Evolutionary conservation across 1,140 invertebrate species (phyloP), one percentile per base, ranked within the genome.

Genomic region (Hypsibius dujardini): DNA sequence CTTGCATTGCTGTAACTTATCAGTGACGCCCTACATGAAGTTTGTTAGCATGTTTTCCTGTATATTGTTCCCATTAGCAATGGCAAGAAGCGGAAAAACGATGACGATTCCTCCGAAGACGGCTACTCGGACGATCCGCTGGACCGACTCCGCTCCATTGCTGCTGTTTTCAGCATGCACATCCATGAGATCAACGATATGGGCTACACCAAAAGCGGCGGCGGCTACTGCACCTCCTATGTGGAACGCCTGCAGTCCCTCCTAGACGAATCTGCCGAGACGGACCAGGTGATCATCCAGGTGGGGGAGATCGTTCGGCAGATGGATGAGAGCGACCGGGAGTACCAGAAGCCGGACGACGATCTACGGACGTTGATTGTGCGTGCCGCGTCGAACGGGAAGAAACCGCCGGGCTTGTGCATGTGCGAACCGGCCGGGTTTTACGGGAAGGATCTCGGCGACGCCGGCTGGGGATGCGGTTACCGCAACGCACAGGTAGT

Each of bases 391-490:
- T 7, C 7, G 62, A 12, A 42, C 3, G 62, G 7, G 12, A 67
- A 67, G 42, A 42, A 7, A 67, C 3, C 42, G 62, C 62, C 62
- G 7, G 45, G 3, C 62, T 42, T 67, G 62, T 42, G 7, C 12
- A 7, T 67, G 7, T 7, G 7, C 3, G 45, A 42, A 3, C 45
- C 12, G 3, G 42, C 3, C 7, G 62, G 42, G 42, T 67, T 67
- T 42, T 67, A 67, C 42, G 62, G 62, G 12, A 67, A 67, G 42
- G 62, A 67, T 67, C 62, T 67, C 12, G 62, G 62, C 12, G 62
- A 67, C 45, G 7, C 7, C 45, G 62, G 62, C 7, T 67, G 62
- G 62, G 62, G 62, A 67, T 67, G 62, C 45, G 62, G 62, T 42
- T 67, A 67, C 62, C 62, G 62, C 3, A 67, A 67, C 42, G 42